A percentile compares a stretch with the other conserved stretches of the same genome.
Conservation (phyloP, 1,140 invertebrate species). For the Eriosoma lanigerum region DNA sequence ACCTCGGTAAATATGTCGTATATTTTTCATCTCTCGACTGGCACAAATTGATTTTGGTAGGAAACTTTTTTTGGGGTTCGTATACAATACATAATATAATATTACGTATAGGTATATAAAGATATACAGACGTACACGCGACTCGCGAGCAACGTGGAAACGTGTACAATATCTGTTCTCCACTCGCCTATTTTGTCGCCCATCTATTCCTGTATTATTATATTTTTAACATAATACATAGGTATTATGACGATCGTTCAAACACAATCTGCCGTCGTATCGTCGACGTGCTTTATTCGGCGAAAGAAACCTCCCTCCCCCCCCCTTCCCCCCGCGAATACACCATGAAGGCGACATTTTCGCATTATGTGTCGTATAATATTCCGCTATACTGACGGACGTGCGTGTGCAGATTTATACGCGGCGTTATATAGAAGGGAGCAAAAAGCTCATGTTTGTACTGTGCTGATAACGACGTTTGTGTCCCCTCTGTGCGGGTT, state of each 20-base stretch:
- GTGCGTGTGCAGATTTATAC: neutral
- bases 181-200: no score
- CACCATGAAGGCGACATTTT: conserved; percentile 31
- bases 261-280: neutral
- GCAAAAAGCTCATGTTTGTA: conserved; percentile 41
- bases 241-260: neutral
- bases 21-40: neutral
- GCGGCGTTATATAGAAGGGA: neutral
- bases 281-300: conserved; percentile 5
- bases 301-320: no score
- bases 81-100: neutral
- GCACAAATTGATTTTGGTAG: conserved; percentile 9
- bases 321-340: no score
- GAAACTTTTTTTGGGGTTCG: neutral
- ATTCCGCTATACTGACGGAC: conserved; percentile 6
- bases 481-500: conserved; percentile 19
- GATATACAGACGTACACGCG: no score
- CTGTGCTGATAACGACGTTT: conserved; percentile 38
- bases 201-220: no score
- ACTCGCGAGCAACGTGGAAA: no score
- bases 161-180: no score
- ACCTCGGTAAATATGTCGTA: neutral
- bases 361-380: conserved; percentile 1
- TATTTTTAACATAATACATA: no score
- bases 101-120: neutral